phyloP scores from a whole-genome alignment of 2,113 vertebrate species.

The Lipophrys pholis region DNA sequence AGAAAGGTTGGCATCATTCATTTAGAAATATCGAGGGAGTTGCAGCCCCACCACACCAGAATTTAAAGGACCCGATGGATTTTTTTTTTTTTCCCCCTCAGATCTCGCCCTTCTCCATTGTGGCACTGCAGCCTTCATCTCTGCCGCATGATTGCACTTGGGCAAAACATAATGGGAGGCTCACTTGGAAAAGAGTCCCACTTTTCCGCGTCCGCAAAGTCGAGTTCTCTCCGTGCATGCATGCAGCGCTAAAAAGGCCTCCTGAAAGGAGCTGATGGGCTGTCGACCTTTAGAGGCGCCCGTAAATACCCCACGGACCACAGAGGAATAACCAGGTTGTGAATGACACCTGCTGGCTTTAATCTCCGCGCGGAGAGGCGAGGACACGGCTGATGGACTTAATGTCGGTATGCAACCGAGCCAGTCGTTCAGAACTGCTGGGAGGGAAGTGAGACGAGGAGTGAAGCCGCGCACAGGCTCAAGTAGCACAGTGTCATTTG shows the following conservation, averaged over 20 bases:
- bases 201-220: conserved; percentile 42
- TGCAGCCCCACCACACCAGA: conserved; percentile 42
- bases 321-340: conserved; percentile 28
- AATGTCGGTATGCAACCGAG: conserved; percentile 49
- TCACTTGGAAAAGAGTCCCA: conserved; percentile 39
- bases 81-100: no score
- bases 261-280: conserved; percentile 54
- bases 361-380: conserved; percentile 32
- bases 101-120: conserved; percentile 28
- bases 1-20: no score
- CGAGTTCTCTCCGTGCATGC: conserved; percentile 25
- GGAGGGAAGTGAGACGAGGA: no score
- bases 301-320: conserved; percentile 22
- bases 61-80: conserved; percentile 49
- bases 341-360: conserved; percentile 45
- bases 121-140: conserved; percentile 44
- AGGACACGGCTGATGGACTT: conserved; percentile 18
- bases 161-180: conserved; percentile 57
- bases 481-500: conserved; percentile 7
- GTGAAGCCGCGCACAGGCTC: neutral
- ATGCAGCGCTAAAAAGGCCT: conserved; percentile 10
- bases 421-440: conserved; percentile 1
- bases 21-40: conserved; percentile 11
- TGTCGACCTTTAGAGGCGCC: conserved; percentile 35
- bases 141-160: conserved; percentile 43